Percentiles rank a stretch among this genome's conserved stretches.
These are phyloP conservation scores for Palythoa grandis DNA, from an alignment of 92 coral and sea anemone species.

Conservation along the genomic window DNA sequence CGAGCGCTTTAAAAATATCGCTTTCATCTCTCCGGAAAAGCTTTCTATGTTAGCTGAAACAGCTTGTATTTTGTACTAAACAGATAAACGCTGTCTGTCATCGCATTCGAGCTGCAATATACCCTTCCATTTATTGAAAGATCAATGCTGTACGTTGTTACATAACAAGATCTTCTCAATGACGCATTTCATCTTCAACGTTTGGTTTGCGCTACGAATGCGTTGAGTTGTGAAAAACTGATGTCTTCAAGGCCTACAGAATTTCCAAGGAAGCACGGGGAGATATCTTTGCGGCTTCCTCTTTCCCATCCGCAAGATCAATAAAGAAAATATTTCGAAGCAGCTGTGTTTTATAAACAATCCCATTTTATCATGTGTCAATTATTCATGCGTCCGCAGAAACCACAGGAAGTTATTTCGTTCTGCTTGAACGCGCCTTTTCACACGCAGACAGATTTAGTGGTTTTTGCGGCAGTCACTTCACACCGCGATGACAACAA, in stretches of 20 bases:
- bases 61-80: slow-evolving; percentile 31
- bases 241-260: not conserved
- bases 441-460: slow-evolving; percentile 81
- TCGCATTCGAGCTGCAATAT: slow-evolving; percentile 1
- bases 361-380: slow-evolving; percentile 86
- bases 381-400: slow-evolving; percentile 77
- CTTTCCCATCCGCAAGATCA: slow-evolving; percentile 80
- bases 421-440: slow-evolving; percentile 86
- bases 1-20: slow-evolving; percentile 13
- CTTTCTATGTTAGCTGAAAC: slow-evolving; percentile 20
- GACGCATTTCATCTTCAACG: slow-evolving; percentile 2
- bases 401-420: slow-evolving; percentile 67
- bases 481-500: slow-evolving; percentile 72
- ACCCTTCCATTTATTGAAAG: slow-evolving; percentile 22
- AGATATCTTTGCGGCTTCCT: slow-evolving; percentile 28
- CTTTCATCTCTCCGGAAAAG: slow-evolving; percentile 22
- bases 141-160: slow-evolving; percentile 42
- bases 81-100: slow-evolving; percentile 35
- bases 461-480: slow-evolving; percentile 89
- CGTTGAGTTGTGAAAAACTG: slow-evolving; percentile 43
- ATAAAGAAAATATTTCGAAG: slow-evolving; percentile 66
- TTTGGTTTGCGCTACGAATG: slow-evolving; percentile 21
- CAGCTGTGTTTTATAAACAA: slow-evolving; percentile 97
- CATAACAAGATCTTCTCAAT: slow-evolving; percentile 18
- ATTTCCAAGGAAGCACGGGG: slow-evolving; percentile 41